Evolutionary conservation across 2,888 invertebrate species (phyloP).

Genomic region (Nomada fucata): DNA sequence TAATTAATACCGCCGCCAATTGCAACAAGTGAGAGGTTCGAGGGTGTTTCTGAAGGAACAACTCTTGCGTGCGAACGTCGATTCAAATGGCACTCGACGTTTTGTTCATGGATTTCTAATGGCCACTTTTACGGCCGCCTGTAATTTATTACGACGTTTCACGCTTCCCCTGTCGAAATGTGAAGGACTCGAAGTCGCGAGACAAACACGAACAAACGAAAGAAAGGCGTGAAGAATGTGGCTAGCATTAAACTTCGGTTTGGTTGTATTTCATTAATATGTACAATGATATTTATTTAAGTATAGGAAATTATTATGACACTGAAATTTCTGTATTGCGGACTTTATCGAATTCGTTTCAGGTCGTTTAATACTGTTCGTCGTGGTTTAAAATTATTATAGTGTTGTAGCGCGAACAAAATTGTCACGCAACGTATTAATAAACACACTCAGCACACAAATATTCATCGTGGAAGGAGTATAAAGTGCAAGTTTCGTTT

Average conservation of each 20-base stretch:
- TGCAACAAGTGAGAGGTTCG: not conserved
- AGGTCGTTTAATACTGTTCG: too few species aligned
- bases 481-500: too few species aligned
- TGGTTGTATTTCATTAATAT: too few species aligned
- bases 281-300: too few species aligned
- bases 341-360: too few species aligned
- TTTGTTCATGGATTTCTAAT: conserved; percentile 23
- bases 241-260: not conserved
- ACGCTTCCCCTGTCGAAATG: conserved; percentile 24
- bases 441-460: too few species aligned
- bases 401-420: too few species aligned
- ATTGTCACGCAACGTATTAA: too few species aligned
- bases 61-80: not conserved
- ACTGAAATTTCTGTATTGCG: too few species aligned
- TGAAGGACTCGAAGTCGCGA: conserved; percentile 30
- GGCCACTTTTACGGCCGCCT: conserved; percentile 8
- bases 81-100: conserved; percentile 22
- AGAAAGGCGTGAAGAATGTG: conserved; percentile 11
- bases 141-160: conserved; percentile 28
- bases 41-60: not conserved
- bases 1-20: not conserved
- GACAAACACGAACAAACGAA: conserved; percentile 11
- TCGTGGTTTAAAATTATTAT: too few species aligned
- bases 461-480: too few species aligned
- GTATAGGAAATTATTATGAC: too few species aligned